Base-by-base conservation (phyloP, 2,797 vertebrate species). In the Bovichtus variegatus region DNA sequence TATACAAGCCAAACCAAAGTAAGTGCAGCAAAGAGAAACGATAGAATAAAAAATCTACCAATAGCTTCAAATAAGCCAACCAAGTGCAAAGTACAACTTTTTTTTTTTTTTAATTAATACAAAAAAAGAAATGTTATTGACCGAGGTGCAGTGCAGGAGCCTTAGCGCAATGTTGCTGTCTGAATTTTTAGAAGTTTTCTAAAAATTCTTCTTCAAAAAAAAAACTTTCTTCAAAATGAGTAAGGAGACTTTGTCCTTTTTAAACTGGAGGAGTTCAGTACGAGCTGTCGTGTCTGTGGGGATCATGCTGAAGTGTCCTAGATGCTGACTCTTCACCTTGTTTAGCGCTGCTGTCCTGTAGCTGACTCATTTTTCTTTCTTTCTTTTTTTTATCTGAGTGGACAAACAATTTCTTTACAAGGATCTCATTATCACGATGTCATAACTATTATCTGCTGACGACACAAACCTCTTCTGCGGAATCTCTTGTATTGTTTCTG, bases 221-320 rank as follows among this genome's bases (percentile, higher is more conserved):
- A n/a, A n/a, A n/a, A n/a, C n/a, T n/a, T n/a, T n/a, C n/a, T n/a
- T n/a, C 9, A 41, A n/a, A 50, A 41, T 46, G 43, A 80, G 11
- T 15, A 4, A 9, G 2, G 25, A 46, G 9, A 41, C 38, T 16
- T 23, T 49, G 31, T 29, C 64, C 46, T n/a, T n/a, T n/a, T 73
- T 62, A n/a, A 36, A 41, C 16, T 36, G 43, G 13, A 75, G 58
- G 71, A 60, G 50, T 34, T 61, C 5, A 15, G 36, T 36, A 34
- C 5, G 50, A 51, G 9, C 50, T 29, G 47, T 51, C 58, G 55
- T 57, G 40, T 59, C 50, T 44, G 43, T 31, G n/a, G n/a, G n/a
- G 43, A 9, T 67, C 12, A 19, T 6, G 19, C 38, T 67, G 46
- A 71, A 31, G 38, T 23, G 5, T 73, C 29, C 23, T 55, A 29